These are phyloP conservation scores for Epizoanthus scotinus DNA, from an alignment of 92 coral and sea anemone species.

Conservation along the genomic window DNA sequence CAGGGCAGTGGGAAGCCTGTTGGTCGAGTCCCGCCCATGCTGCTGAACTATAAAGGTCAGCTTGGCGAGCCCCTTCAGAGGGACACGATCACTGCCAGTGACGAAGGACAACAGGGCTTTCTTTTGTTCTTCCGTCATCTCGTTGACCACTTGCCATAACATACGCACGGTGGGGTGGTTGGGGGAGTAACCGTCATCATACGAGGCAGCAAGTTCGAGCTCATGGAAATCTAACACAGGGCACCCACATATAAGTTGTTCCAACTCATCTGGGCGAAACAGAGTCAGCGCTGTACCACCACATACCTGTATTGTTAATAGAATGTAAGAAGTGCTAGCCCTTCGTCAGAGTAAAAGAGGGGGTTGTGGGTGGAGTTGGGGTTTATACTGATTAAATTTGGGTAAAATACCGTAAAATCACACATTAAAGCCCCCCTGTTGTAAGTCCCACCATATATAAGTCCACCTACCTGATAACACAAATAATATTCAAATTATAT, in stretches of 20 bases:
- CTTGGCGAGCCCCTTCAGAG: conserved; percentile 65
- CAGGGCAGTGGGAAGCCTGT: conserved; percentile 86
- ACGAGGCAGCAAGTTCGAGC: conserved; percentile 78
- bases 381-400: no score
- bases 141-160: conserved; percentile 83
- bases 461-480: no score
- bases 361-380: no score
- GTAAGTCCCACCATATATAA: no score
- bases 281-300: conserved; percentile 83
- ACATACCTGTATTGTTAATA: conserved; percentile 68
- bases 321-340: no score
- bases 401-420: no score
- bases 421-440: no score
- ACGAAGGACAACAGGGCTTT: conserved; percentile 91
- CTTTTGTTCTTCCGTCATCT: conserved; percentile 81
- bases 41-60: conserved; percentile 85
- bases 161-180: conserved; percentile 74
- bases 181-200: conserved; percentile 83
- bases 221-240: conserved; percentile 87
- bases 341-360: no score
- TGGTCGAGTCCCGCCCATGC: conserved; percentile 78
- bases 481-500: no score
- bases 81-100: conserved; percentile 96
- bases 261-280: conserved; percentile 92
- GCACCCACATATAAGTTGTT: conserved; percentile 74